Percentiles rank a stretch among this genome's conserved stretches.
These are phyloP conservation scores for Chaetogeoica ovagalla DNA, from an alignment of 2,888 invertebrate genomes.

Conservation along the genomic window DNA sequence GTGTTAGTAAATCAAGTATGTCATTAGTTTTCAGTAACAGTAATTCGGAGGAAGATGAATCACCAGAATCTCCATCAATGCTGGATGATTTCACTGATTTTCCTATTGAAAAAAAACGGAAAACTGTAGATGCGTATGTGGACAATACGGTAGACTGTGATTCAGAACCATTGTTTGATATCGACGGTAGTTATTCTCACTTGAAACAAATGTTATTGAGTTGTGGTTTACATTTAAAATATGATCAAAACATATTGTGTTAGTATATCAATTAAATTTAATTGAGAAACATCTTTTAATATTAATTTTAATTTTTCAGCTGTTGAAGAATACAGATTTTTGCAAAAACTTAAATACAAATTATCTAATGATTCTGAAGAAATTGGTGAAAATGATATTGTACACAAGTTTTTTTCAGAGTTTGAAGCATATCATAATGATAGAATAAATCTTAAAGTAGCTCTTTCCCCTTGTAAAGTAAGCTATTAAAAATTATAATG, in stretches of 20 bases:
- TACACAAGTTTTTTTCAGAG: slow-evolving; percentile 26
- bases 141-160: slow-evolving; percentile 1
- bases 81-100: slow-evolving; percentile 30
- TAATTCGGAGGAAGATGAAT: neutral
- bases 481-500: neutral
- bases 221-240: slow-evolving; percentile 43
- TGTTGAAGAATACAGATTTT: slow-evolving; percentile 33
- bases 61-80: slow-evolving; percentile 25
- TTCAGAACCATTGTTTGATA: slow-evolving; percentile 26
- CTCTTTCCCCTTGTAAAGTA: slow-evolving; percentile 41
- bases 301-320: slow-evolving; percentile 11
- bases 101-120: slow-evolving; percentile 27
- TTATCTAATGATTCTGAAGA: slow-evolving; percentile 43
- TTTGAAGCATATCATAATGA: slow-evolving; percentile 38
- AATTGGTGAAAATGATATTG: slow-evolving; percentile 14
- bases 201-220: slow-evolving; percentile 35
- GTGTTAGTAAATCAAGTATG: neutral
- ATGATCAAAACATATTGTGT: slow-evolving; percentile 43
- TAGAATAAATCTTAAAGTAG: slow-evolving; percentile 28
- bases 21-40: neutral
- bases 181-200: neutral
- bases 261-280: slow-evolving; percentile 3
- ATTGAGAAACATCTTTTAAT: neutral
- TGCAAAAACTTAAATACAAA: slow-evolving; percentile 34
- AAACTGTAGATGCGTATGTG: neutral